Evolutionary conservation across 2,113 vertebrate species (phyloP).

Genomic region (Zeus faber): DNA sequence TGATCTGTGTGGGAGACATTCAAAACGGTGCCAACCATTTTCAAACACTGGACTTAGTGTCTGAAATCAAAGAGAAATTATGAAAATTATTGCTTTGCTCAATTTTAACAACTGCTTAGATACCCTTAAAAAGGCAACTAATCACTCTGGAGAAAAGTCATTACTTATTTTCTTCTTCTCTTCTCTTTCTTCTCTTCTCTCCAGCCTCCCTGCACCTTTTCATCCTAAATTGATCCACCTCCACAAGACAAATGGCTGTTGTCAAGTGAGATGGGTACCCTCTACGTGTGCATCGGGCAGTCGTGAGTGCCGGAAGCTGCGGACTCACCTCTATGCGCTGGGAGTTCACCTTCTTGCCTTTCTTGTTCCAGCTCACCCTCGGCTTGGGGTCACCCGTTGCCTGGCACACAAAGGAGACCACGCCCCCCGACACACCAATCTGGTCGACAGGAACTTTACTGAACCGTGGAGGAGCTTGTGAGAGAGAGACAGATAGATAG

Average conservation of each 20-base stretch:
- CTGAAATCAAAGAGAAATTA: too few species aligned
- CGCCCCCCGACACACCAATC: slow-evolving; percentile 94
- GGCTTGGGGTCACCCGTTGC: slow-evolving; percentile 93
- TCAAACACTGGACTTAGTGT: too few species aligned
- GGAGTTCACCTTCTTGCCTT: slow-evolving; percentile 96
- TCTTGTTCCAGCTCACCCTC: slow-evolving; percentile 96
- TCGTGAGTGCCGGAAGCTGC: neutral
- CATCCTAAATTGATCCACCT: neutral
- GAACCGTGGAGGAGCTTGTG: slow-evolving; percentile 80
- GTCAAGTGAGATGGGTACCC: neutral
- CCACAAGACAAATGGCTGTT: neutral
- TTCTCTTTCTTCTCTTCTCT: too few species aligned
- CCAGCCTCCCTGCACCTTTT: too few species aligned
- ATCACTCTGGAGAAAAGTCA: too few species aligned
- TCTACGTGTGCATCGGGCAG: neutral
- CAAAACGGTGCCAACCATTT: neutral
- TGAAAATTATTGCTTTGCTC: too few species aligned
- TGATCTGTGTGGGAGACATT: neutral
- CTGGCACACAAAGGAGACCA: slow-evolving; percentile 98
- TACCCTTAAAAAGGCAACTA: too few species aligned
- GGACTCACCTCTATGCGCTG: slow-evolving; percentile 93
- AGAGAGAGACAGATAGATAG: slow-evolving; percentile 1
- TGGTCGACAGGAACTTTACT: slow-evolving; percentile 92
- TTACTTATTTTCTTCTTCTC: too few species aligned
- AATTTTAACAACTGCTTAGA: too few species aligned